Percentiles rank a stretch among this genome's conserved stretches.
Conservation (phyloP, 2,113 vertebrate species). For the Stercorarius parasiticus region DNA sequence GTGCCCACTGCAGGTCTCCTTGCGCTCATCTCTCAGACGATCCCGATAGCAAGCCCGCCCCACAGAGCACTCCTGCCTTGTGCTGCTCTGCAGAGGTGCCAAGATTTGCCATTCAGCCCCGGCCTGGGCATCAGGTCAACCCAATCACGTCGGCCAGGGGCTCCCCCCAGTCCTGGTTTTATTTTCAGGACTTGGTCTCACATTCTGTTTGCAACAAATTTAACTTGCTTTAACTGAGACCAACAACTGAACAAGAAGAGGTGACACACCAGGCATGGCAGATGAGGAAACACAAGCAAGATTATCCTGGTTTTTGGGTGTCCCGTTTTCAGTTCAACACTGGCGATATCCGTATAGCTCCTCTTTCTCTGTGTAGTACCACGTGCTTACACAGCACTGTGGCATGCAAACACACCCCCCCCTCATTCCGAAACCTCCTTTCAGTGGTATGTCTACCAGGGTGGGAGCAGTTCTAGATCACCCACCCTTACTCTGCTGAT, state of each 20-base stretch:
- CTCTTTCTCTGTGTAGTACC: fast-evolving
- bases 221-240: background rate
- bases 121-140: background rate
- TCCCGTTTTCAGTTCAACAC: background rate
- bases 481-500: background rate
- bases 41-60: background rate
- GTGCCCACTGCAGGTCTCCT: background rate
- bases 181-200: background rate
- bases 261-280: background rate
- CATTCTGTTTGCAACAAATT: background rate
- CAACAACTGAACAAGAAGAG: background rate
- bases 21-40: too few species aligned
- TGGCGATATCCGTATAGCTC: background rate
- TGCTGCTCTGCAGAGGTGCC: background rate
- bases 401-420: background rate
- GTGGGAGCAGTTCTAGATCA: background rate
- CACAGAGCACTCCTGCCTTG: background rate
- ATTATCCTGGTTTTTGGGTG: background rate
- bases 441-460: fast-evolving
- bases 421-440: background rate
- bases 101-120: background rate
- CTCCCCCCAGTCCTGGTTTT: background rate
- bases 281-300: background rate
- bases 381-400: background rate
- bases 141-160: background rate